Base-by-base conservation (phyloP, 1,140 invertebrate genomes). In the Aphelenchoides fujianensis region DNA sequence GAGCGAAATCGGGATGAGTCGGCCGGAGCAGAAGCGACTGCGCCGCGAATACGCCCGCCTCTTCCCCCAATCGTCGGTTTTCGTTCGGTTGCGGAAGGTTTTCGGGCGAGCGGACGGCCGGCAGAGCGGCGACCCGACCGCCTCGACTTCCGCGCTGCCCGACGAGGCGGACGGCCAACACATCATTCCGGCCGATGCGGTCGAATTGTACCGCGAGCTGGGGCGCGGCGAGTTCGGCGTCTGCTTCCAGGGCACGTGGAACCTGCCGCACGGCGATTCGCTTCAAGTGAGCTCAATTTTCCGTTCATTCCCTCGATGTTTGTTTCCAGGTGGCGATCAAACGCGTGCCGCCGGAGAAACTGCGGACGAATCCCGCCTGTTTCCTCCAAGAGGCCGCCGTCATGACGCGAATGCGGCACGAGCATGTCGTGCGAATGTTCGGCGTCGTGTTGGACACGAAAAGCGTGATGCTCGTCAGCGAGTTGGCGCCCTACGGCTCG, bases 351-450 rank as follows among this genome's bases (percentile, higher is more conserved):
- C 89, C 92, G 68, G 94, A 97, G 79, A 88, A 92, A 57, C 57
- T 83, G 0, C 71, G 81, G 78, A 93, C 92, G 72, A 96, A 96
- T 85, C 92, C 93, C 0, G 91, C 93, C 79, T 94, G 96, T 84
- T 98, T 98, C 86, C 86, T 98, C 19, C 97, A 97, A 85, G 96
- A 98, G 86, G 96, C 95, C 0, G 92, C 92, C 2, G 95, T 97
- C 52, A 97, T 98, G 94, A 94, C 97, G 84, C 90, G 91, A 57
- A 95, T 98, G 77, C 92, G 96, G 82, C 94, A 98, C 84, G 92
- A 94, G 77, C 92, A 95, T 85, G 95, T 98, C 77, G 95, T 98
- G 0, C 87, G 93, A 23, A 86, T 98, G n/a, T 97, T 94, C 85
- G 95, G 95, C 0, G 94, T 98, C 41, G 95, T 98, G 2, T 86